Percentiles rank a stretch among this genome's conserved stretches.
Evolutionary conservation across 2,888 invertebrate genomes (phyloP).

Genomic region (Bombyx huttoni): DNA sequence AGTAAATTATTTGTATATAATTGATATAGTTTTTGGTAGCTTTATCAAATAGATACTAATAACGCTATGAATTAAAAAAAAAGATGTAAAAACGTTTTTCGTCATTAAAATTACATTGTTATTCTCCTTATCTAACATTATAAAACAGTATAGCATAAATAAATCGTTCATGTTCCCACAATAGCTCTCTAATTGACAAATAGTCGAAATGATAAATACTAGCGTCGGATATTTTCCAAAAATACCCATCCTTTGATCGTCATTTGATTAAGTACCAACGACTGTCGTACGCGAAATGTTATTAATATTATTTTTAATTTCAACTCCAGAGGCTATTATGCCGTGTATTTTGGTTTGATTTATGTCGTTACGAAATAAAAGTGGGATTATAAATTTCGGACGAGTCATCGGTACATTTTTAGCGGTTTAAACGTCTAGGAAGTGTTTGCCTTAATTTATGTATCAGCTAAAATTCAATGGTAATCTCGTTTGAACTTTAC

Average conservation of each 20-base stretch:
- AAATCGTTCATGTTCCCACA: slow-evolving; percentile 64
- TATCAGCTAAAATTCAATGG: not conserved
- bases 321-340: slow-evolving; percentile 35
- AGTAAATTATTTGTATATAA: too few species aligned
- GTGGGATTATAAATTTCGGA: slow-evolving; percentile 14
- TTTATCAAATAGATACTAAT: too few species aligned
- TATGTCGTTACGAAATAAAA: slow-evolving; percentile 28
- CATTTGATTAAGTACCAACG: slow-evolving; percentile 58
- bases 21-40: too few species aligned
- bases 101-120: not conserved
- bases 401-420: slow-evolving; percentile 18
- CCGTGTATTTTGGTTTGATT: slow-evolving; percentile 43
- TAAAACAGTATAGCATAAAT: slow-evolving; percentile 37
- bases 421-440: not conserved
- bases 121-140: not conserved
- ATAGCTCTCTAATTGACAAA: slow-evolving; percentile 70
- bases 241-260: slow-evolving; percentile 64
- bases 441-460: not conserved
- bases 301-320: slow-evolving; percentile 69
- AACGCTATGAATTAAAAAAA: too few species aligned
- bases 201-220: slow-evolving; percentile 70
- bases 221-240: slow-evolving; percentile 55
- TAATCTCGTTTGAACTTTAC: not conserved
- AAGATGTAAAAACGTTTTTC: not conserved
- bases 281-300: slow-evolving; percentile 51